Base-by-base conservation (phyloP, 2,113 vertebrate genomes). In the Syrmaticus mikado region DNA sequence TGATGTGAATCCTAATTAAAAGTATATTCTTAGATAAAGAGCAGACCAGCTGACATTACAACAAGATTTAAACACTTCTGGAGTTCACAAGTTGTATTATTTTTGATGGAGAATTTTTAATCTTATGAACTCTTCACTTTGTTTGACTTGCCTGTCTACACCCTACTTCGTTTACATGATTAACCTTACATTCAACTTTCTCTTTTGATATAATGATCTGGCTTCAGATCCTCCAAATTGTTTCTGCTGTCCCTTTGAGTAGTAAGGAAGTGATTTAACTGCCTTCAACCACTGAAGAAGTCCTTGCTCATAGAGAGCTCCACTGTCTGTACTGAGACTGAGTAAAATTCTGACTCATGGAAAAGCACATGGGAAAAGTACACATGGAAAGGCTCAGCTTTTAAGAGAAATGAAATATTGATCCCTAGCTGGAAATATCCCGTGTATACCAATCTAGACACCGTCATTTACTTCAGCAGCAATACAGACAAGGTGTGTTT, bases 1-100 rank as follows among this genome's bases (percentile, higher is more conserved):
- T 70, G 77, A 84, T n/a, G 27, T 72, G 74, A 92, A 60, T 46
- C 20, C 36, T 70, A 82, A 93, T 58, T 94, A 92, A 93, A 86
- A 93, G 17, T 82, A 46, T 28, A 82, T 89, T 76, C 25, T 85
- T 87, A 58, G 58, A 73, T 46, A 58, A 89, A 70, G 6, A 87
- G 24, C 11, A 79, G 62, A 66, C 18, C 36, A 82, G 16, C 21
- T 79, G 48, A 73, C 71, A 85, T 55, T 67, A 66, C 50, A 86
- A 74, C 81, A 87, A 40, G 22, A 91, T 70, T 48, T 65, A 89
- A 89, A 15, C 8, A 52, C 25, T 86, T 66, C 48, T 92, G 48
- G 24, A 78, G 66, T 36, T 92, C 65, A 66, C 15, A 84, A 38
- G 70, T 85, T 87, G 21, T 60, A 90, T 71, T 5, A 2, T 20